These are phyloP conservation scores for Epistrophe eligans DNA, from an alignment of 2,888 invertebrate genomes.

Conservation along the genomic window DNA sequence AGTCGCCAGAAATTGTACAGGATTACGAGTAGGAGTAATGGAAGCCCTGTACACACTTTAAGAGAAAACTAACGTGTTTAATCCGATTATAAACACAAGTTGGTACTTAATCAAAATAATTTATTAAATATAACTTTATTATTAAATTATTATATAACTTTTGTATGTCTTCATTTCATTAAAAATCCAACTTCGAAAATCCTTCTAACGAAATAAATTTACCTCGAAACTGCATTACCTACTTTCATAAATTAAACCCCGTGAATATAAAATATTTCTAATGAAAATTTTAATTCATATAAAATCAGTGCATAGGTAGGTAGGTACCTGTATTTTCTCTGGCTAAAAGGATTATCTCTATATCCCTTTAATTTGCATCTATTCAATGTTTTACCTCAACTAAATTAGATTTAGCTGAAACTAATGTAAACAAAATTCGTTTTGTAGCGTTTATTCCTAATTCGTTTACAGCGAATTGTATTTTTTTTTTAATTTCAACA, in stretches of 20 bases:
- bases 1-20: too few species aligned
- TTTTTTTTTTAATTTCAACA: constrained; percentile 13
- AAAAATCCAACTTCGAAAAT: background rate
- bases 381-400: background rate
- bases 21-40: too few species aligned
- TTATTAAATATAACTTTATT: too few species aligned
- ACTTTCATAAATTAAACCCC: too few species aligned
- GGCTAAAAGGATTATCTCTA: background rate
- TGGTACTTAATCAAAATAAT: too few species aligned
- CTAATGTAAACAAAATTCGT: too few species aligned
- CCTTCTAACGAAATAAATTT: background rate
- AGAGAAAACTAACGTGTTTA: too few species aligned
- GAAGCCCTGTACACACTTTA: too few species aligned
- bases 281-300: background rate
- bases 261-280: background rate
- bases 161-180: background rate
- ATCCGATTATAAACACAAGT: too few species aligned
- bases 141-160: too few species aligned
- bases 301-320: background rate
- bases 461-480: too few species aligned
- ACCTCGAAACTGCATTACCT: background rate
- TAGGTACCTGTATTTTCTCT: background rate
- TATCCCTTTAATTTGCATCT: background rate
- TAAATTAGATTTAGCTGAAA: background rate
- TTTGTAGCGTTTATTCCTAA: too few species aligned